phyloP scores from a whole-genome alignment of 2,113 vertebrate genomes.

The Salvelinus sp. region DNA sequence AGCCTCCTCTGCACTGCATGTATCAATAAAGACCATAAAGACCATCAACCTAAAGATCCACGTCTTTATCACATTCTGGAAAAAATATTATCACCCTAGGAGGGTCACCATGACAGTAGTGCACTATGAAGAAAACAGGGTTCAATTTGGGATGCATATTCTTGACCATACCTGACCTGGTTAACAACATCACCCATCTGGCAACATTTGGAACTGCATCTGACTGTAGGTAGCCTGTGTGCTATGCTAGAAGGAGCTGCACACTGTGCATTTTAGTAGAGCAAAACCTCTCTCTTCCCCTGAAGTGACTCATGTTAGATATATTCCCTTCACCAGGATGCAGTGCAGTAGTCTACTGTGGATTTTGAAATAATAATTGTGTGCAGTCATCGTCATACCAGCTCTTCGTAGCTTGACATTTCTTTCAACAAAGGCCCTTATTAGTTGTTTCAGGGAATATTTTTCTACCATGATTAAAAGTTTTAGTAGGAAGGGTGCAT shows the following conservation, averaged over 20 bases:
- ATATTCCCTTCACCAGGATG: neutral
- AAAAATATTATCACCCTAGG: neutral
- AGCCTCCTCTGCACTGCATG: neutral
- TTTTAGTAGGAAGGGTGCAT: neutral
- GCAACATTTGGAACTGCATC: neutral
- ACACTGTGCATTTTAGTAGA: neutral
- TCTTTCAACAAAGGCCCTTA: slow-evolving; percentile 1
- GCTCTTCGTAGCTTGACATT: neutral
- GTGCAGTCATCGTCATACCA: neutral
- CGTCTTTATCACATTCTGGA: neutral
- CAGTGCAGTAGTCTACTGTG: neutral
- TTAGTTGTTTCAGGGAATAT: neutral
- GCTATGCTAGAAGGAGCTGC: neutral
- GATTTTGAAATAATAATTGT: neutral
- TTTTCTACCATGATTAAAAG: neutral
- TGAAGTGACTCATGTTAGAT: neutral
- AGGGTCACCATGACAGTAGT: neutral
- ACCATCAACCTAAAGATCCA: neutral
- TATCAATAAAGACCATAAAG: neutral
- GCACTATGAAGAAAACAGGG: no score
- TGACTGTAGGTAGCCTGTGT: neutral
- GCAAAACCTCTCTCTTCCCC: neutral
- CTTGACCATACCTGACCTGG: no score
- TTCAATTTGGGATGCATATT: no score
- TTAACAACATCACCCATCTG: neutral